A percentile compares a stretch with the other conserved stretches of the same genome.
phyloP scores from a whole-genome alignment of 2,113 vertebrate species.

The Gavia stellata region DNA sequence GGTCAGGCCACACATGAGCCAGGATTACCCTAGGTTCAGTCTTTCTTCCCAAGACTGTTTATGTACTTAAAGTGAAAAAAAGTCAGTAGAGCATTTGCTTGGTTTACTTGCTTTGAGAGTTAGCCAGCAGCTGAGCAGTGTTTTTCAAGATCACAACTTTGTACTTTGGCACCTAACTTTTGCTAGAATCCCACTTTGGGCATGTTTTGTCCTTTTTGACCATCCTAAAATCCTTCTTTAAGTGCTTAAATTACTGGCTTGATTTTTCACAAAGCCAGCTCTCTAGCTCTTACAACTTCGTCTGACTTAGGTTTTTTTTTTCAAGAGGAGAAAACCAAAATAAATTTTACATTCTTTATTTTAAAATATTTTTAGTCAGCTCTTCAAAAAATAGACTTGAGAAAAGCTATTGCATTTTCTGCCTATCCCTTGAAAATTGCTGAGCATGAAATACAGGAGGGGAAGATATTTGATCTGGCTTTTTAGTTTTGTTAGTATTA shows the following conservation, averaged over 20 bases:
- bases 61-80: neutral
- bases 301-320: neutral
- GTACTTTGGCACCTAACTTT: neutral
- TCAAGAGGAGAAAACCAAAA: neutral
- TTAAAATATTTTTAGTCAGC: neutral
- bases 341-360: neutral
- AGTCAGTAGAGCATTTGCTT: neutral
- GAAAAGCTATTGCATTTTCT: neutral
- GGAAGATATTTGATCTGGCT: neutral
- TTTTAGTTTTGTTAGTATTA: neutral
- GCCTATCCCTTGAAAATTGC: neutral
- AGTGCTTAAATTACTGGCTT: neutral
- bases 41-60: neutral
- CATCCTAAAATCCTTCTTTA: neutral
- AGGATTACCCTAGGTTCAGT: neutral
- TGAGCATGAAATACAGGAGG: neutral
- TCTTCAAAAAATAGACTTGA: neutral
- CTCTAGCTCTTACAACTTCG: neutral
- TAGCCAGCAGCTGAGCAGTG: neutral
- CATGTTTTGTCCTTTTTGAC: neutral
- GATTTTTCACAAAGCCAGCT: neutral
- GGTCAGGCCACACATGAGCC: neutral
- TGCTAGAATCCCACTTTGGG: neutral
- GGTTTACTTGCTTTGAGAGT: neutral
- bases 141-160: neutral